Conservation (phyloP, 1,140 invertebrate genomes). For the Saccostrea glomerata region DNA sequence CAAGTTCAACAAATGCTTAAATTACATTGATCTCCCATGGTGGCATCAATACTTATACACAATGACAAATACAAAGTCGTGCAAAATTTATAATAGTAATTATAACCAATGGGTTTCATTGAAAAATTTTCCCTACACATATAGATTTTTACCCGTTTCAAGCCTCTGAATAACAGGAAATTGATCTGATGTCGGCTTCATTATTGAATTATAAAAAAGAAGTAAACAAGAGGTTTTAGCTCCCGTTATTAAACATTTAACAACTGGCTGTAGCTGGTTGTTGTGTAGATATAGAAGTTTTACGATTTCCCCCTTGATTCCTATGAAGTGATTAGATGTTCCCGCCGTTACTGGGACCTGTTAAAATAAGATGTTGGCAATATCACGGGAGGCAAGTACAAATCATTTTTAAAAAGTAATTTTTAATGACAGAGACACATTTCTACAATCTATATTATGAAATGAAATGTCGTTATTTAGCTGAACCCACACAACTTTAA, state of each 20-base stretch:
- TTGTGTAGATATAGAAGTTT: not conserved
- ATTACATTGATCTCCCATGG: not conserved
- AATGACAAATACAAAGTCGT: not conserved
- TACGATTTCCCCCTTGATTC: not conserved
- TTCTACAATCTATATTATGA: no score
- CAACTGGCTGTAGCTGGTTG: not conserved
- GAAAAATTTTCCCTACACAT: not conserved
- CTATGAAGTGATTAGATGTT: constrained; percentile 36
- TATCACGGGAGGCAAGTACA: constrained; percentile 46
- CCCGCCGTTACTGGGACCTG: constrained; percentile 41
- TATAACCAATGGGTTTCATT: not conserved
- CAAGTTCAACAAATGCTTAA: not conserved
- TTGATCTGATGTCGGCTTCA: constrained; percentile 23
- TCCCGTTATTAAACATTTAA: not conserved
- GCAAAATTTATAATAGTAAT: not conserved
- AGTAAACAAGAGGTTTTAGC: not conserved
- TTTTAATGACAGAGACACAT: no score
- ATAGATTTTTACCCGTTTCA: not conserved
- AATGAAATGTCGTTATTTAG: no score
- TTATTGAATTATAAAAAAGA: constrained; percentile 28
- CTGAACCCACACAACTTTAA: no score
- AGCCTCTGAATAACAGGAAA: not conserved
- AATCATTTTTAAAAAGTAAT: not conserved
- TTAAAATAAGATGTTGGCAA: constrained; percentile 46
- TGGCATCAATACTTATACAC: constrained; percentile 20